A percentile compares a stretch with the other conserved stretches of the same genome.
phyloP scores from a whole-genome alignment of 92 coral and sea anemone species.

The Muricea muricata region DNA sequence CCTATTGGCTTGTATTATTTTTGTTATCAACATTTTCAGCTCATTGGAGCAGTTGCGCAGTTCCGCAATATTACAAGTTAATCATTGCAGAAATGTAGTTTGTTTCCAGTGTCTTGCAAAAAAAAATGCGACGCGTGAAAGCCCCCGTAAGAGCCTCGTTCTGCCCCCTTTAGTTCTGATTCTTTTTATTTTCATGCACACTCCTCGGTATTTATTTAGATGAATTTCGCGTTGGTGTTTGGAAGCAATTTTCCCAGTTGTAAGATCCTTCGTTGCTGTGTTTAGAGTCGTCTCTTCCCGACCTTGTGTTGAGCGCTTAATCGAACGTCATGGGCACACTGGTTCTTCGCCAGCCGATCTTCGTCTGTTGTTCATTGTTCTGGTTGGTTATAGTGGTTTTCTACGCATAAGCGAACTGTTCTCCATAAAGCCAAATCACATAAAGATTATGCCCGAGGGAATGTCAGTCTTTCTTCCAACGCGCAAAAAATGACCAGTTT shows the following conservation, averaged over 20 bases:
- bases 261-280: not conserved
- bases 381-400: slow-evolving; percentile 12
- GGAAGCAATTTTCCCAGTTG: not conserved
- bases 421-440: not conserved
- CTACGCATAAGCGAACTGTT: slow-evolving; percentile 24
- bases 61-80: too few species aligned
- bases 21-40: too few species aligned
- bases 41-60: not conserved
- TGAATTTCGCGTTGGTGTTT: not conserved
- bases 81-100: too few species aligned
- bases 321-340: slow-evolving; percentile 8
- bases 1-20: not conserved
- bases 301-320: slow-evolving; percentile 37
- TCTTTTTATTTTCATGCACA: not conserved
- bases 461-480: slow-evolving; percentile 48
- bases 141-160: too few species aligned
- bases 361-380: slow-evolving; percentile 7
- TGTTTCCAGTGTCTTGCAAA: too few species aligned
- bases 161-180: too few species aligned
- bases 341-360: not conserved
- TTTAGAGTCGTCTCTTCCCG: not conserved
- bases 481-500: slow-evolving; percentile 51
- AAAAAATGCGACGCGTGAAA: not conserved
- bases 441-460: slow-evolving; percentile 7
- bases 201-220: not conserved